Percentiles rank a stretch among this genome's conserved stretches.
phyloP scores from a whole-genome alignment of 2,113 vertebrate species.

The Chauna torquata region DNA sequence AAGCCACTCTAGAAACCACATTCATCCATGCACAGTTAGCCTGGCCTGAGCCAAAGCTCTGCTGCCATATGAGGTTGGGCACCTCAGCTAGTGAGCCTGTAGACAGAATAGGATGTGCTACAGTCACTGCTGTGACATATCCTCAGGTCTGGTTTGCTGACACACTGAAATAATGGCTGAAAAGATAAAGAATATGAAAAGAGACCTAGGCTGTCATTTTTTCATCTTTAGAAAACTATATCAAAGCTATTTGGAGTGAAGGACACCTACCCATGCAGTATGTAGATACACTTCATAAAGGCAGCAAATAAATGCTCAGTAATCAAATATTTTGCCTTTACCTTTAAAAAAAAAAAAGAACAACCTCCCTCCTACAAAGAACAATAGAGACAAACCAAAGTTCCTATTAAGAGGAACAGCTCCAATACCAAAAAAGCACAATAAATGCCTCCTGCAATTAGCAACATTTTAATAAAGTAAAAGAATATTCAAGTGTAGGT shows the following conservation, averaged over 20 bases:
- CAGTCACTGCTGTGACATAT: neutral
- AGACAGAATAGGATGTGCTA: neutral
- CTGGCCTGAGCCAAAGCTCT: neutral
- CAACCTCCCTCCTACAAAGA: neutral
- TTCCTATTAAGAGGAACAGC: neutral
- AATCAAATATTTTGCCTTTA: neutral
- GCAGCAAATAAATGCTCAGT: neutral
- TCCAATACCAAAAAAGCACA: neutral
- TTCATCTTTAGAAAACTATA: neutral
- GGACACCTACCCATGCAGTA: neutral
- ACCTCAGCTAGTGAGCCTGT: neutral
- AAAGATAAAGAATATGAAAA: neutral
- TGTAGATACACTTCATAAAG: neutral
- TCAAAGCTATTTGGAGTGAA: neutral
- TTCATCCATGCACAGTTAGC: neutral
- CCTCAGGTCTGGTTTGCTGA: neutral
- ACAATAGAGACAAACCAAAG: neutral
- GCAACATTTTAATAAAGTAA: neutral
- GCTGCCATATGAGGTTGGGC: neutral
- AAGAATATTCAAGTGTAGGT: neutral
- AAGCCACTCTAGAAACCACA: neutral
- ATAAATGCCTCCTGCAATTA: neutral
- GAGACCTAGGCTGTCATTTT: neutral
- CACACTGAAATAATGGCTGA: neutral
- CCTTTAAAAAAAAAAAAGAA: neutral